phyloP scores from a whole-genome alignment of 2,797 vertebrate genomes.

The Gymnothorax javanicus region DNA sequence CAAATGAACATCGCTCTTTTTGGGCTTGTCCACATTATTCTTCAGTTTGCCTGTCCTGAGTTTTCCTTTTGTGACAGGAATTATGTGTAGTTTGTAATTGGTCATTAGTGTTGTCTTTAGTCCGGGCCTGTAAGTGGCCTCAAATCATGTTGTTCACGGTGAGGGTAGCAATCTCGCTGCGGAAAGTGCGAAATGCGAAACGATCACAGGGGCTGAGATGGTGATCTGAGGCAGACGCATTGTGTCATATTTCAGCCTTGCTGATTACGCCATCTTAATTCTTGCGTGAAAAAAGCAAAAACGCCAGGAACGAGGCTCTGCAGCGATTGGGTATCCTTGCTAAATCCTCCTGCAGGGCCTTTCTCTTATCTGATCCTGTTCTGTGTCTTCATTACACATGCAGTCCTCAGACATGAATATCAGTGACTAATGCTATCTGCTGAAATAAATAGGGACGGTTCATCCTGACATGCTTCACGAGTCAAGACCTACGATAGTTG shows the following conservation, averaged over 20 bases:
- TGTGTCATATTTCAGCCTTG: constrained; percentile 43
- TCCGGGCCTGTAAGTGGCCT: constrained; percentile 28
- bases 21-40: neutral
- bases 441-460: constrained; percentile 34
- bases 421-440: constrained; percentile 47
- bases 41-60: constrained; percentile 11
- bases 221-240: constrained; percentile 42
- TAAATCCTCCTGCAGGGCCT: constrained; percentile 34
- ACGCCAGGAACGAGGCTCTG: constrained; percentile 14
- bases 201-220: constrained; percentile 8
- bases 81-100: constrained; percentile 49
- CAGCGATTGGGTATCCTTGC: constrained; percentile 42
- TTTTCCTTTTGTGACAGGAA: constrained; percentile 42
- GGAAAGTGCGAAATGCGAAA: constrained; percentile 42
- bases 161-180: constrained; percentile 36
- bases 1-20: neutral
- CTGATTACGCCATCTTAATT: constrained; percentile 42
- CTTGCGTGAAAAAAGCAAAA: constrained; percentile 28
- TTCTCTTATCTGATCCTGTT: constrained; percentile 30
- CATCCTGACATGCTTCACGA: constrained; percentile 25
- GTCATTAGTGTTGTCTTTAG: constrained; percentile 42
- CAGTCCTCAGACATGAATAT: constrained; percentile 24
- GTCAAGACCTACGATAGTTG: constrained; percentile 43
- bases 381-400: constrained; percentile 31
- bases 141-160: constrained; percentile 41